Evolutionary conservation across 2,888 invertebrate genomes (phyloP).

Genomic region (Drosophila lutescens): DNA sequence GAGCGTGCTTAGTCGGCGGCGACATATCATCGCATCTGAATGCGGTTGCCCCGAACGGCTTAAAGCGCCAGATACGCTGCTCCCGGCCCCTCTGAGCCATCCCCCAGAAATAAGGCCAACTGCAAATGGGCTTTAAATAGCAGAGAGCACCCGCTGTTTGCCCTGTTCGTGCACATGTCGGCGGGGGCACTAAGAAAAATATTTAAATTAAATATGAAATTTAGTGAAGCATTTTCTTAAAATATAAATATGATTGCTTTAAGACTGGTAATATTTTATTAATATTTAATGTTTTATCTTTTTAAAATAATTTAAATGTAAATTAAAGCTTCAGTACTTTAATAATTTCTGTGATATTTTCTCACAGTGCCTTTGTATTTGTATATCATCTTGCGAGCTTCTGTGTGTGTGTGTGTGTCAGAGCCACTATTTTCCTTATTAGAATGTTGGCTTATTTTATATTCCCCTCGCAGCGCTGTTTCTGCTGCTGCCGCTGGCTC

Average conservation of each 20-base stretch:
- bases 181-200: constrained; percentile 19
- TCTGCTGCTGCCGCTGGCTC: constrained; percentile 27
- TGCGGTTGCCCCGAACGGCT: constrained; percentile 6
- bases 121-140: constrained; percentile 65
- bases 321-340: too few relatives aligned
- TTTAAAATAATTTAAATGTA: not conserved
- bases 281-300: not conserved
- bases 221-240: too few relatives aligned
- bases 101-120: constrained; percentile 55
- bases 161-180: constrained; percentile 31
- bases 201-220: too few relatives aligned
- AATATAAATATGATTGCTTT: too few relatives aligned
- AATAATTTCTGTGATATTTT: not conserved
- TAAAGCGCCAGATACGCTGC: constrained; percentile 40
- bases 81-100: constrained; percentile 9
- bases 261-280: too few relatives aligned
- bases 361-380: constrained; percentile 4
- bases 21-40: constrained; percentile 48
- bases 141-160: constrained; percentile 60
- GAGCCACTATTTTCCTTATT: constrained; percentile 53
- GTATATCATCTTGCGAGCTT: not conserved
- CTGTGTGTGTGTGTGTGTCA: constrained; percentile 2
- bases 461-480: constrained; percentile 18
- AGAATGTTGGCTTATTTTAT: constrained; percentile 47
- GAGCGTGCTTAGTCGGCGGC: constrained; percentile 38